Conservation (phyloP, 2,888 invertebrate genomes). For the Unio pictorum region DNA sequence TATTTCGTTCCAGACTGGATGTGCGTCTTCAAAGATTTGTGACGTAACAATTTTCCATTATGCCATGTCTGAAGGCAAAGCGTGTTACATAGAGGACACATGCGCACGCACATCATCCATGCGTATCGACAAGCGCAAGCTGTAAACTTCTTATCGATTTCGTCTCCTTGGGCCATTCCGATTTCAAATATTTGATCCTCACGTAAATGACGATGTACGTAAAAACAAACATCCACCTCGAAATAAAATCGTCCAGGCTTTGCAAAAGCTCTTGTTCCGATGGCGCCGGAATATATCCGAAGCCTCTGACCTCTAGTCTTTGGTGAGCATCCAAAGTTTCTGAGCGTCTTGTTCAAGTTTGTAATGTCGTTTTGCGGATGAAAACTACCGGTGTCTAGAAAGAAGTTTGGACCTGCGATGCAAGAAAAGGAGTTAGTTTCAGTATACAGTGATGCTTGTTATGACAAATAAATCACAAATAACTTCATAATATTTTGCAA, state of each 20-base stretch:
- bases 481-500: no score
- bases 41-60: constrained; percentile 14
- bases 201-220: constrained; percentile 15
- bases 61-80: constrained; percentile 23
- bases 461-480: no score
- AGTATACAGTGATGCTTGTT: no score
- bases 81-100: constrained; percentile 17
- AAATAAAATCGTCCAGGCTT: constrained; percentile 18
- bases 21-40: constrained; percentile 8
- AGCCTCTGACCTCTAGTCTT: constrained; percentile 1
- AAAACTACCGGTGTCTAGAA: constrained; percentile 4
- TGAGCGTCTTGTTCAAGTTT: constrained; percentile 9
- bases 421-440: no score
- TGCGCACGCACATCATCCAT: constrained; percentile 17
- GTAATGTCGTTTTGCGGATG: constrained; percentile 17
- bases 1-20: constrained; percentile 15
- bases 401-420: constrained; percentile 16
- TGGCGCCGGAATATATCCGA: constrained; percentile 20
- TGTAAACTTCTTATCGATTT: constrained; percentile 20
- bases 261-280: constrained; percentile 13
- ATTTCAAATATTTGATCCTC: constrained; percentile 27
- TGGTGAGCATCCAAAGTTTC: constrained; percentile 4
- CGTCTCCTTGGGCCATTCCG: constrained; percentile 14
- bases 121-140: constrained; percentile 15
- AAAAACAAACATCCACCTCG: constrained; percentile 15